Evolutionary conservation across 2,113 vertebrate species (phyloP).

Genomic region (Hystrix brachyura): DNA sequence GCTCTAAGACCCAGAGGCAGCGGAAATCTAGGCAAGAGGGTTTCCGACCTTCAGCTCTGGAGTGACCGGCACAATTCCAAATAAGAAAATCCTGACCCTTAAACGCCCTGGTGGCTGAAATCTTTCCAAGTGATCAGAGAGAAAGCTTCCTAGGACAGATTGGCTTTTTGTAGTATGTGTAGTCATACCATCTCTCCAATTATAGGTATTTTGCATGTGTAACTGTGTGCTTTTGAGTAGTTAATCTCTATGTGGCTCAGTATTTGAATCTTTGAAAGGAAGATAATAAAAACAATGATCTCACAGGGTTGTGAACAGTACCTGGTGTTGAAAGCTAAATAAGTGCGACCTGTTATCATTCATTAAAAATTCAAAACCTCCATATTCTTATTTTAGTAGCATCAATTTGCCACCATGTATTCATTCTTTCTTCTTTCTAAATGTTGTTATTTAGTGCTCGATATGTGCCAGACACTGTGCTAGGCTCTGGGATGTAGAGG

Average conservation of each 20-base stretch:
- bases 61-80: not conserved
- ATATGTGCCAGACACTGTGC: not conserved
- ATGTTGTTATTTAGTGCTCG: not conserved
- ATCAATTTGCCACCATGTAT: not conserved
- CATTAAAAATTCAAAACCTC: not conserved
- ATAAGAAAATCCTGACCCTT: not conserved
- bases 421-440: not conserved
- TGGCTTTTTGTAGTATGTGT: not conserved
- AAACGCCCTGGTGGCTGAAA: not conserved
- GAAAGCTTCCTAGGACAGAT: not conserved
- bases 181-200: not conserved
- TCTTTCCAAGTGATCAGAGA: not conserved
- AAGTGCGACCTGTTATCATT: not conserved
- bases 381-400: not conserved
- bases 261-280: conserved; percentile 44
- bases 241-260: not conserved
- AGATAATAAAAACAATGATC: not conserved
- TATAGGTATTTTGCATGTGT: not conserved
- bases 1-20: not conserved
- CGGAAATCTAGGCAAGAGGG: not conserved
- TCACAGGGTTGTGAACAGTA: not conserved
- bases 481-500: not conserved
- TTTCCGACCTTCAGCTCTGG: not conserved
- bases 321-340: not conserved
- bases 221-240: not conserved